Evolutionary conservation across 2,888 invertebrate species (phyloP), one percentile per base, ranked within the genome.

Genomic region (Xanthorhoe designata): DNA sequence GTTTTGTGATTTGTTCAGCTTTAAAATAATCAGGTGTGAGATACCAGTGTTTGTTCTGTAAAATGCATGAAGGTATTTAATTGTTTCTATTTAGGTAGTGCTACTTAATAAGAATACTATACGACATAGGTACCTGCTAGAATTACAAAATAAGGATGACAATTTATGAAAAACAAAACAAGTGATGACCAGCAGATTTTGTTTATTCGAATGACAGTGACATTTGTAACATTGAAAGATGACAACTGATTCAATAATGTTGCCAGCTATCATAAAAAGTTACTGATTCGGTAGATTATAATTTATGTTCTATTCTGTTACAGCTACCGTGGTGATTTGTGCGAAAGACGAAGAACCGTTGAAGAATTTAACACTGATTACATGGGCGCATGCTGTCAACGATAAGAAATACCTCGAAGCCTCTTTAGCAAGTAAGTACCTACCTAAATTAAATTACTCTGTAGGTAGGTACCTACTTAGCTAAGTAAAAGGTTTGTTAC

Each of bases 311-410:
- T 51, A 61, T 64, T 70, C 74, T 75, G 50, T 87, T 85, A 17
- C 81, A 92, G 92, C 86, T 72, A 77, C 84, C 42, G 74, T 78
- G 56, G 88, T 85, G 61, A 81, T 76, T 52, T 86, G 87, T 64
- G 85, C 91, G 51, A 91, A 91, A 75, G 91, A 90, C 78, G 74
- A 72, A 49, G 75, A 79, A 52, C 63, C 64, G 10, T 93, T 92
- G 91, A 90, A 91, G 61, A 97, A 98, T 83, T 89, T 97, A 59
- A 96, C 96, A 0, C 94, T 94, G 66, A 92, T 98, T 29, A 95
- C 95, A 18, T 98, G 98, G 98, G 96, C 96, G 0, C 98, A 98
- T 88, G 97, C 97, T 38, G 97, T 97, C 50, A 98, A 98, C 85
- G 96, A 95, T 75, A 94, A 94, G 79, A 89, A 92, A 0, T 90